phyloP scores from a whole-genome alignment of 1,140 invertebrate genomes.

The Saccostrea echinata region DNA sequence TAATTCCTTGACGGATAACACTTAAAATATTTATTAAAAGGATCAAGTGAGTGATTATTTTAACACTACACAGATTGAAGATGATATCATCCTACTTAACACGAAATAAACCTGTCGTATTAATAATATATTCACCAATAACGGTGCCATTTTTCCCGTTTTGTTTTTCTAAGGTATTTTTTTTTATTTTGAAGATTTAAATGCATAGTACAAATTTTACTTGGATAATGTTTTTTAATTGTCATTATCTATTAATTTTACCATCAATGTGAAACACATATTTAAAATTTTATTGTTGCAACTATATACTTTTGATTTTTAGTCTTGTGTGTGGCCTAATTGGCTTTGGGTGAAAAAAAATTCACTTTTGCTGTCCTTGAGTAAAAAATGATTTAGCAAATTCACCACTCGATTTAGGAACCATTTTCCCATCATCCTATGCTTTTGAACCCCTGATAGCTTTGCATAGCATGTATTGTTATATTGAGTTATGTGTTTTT shows the following conservation, averaged over 20 bases:
- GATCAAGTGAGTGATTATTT: background rate
- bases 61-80: background rate
- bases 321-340: background rate
- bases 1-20: background rate
- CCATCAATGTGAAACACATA: background rate
- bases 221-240: background rate
- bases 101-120: constrained; percentile 21
- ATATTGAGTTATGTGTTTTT: constrained; percentile 36
- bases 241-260: background rate
- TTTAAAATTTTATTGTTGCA: background rate
- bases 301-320: background rate
- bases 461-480: constrained; percentile 34
- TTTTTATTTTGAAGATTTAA: background rate
- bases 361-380: background rate
- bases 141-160: background rate
- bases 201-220: background rate
- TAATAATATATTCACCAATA: constrained; percentile 12
- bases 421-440: constrained; percentile 7
- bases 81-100: background rate
- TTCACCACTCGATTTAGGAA: background rate
- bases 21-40: background rate
- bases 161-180: background rate
- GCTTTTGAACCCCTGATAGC: background rate
- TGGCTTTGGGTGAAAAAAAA: background rate
- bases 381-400: background rate